phyloP scores from a whole-genome alignment of 53 echinoderm and acorn worm species.

The Astropecten irregularis region DNA sequence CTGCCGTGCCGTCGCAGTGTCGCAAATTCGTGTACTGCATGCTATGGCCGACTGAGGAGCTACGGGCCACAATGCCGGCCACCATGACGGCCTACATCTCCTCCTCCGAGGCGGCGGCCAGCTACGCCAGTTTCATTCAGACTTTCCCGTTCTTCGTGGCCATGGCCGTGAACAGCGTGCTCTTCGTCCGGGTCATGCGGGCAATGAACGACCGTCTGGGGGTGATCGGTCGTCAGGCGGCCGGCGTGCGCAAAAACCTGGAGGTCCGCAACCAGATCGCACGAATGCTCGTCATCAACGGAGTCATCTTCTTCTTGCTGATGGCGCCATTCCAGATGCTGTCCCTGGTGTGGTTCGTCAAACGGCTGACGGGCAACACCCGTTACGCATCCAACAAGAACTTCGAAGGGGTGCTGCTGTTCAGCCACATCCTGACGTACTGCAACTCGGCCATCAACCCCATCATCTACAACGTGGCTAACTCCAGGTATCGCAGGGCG shows the following conservation, averaged over 20 bases:
- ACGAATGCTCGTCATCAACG: slow-evolving; percentile 79
- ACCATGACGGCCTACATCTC: slow-evolving; percentile 36
- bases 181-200: slow-evolving; percentile 55
- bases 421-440: slow-evolving; percentile 63
- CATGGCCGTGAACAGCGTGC: slow-evolving; percentile 54
- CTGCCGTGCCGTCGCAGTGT: slow-evolving; percentile 45
- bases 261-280: slow-evolving; percentile 86
- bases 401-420: slow-evolving; percentile 28
- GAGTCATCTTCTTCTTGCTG: slow-evolving; percentile 76
- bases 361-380: slow-evolving; percentile 15
- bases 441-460: slow-evolving; percentile 82
- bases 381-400: slow-evolving; percentile 34
- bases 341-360: slow-evolving; percentile 42
- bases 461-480: slow-evolving; percentile 88
- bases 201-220: slow-evolving; percentile 75
- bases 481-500: slow-evolving; percentile 76
- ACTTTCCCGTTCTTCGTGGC: slow-evolving; percentile 62
- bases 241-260: slow-evolving; percentile 74
- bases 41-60: slow-evolving; percentile 31
- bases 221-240: slow-evolving; percentile 73
- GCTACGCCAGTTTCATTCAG: slow-evolving; percentile 56
- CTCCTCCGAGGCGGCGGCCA: background rate
- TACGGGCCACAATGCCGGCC: slow-evolving; percentile 11
- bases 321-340: slow-evolving; percentile 71
- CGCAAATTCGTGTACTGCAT: slow-evolving; percentile 30